A percentile compares a stretch with the other conserved stretches of the same genome.
phyloP scores from a whole-genome alignment of 1,140 invertebrate genomes.

The Orussus abietinus region DNA sequence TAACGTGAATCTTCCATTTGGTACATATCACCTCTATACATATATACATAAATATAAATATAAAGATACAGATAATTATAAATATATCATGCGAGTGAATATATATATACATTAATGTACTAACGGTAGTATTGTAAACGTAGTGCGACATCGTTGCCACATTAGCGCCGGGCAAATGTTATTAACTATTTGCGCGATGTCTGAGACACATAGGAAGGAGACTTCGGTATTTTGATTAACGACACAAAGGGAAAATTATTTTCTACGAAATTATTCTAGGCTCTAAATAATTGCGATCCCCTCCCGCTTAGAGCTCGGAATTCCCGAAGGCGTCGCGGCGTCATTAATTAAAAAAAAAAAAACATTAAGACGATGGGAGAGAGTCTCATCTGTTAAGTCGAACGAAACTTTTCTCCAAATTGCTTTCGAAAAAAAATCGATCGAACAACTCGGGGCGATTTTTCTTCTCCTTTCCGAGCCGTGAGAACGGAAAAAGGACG shows the following conservation, averaged over 20 bases:
- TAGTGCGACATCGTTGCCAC: neutral
- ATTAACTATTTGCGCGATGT: neutral
- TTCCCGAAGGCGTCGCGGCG: too few relatives aligned
- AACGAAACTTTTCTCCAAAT: too few relatives aligned
- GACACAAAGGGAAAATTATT: conserved; percentile 25
- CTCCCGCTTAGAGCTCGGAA: too few relatives aligned
- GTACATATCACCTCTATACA: conserved; percentile 50
- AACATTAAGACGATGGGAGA: too few relatives aligned
- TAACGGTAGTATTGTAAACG: conserved; percentile 8
- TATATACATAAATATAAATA: conserved; percentile 18
- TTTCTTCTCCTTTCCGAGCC: too few relatives aligned
- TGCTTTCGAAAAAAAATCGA: too few relatives aligned
- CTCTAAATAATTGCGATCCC: too few relatives aligned
- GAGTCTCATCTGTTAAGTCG: too few relatives aligned
- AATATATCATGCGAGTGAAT: conserved; percentile 6
- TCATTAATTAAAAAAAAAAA: too few relatives aligned
- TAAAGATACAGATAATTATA: conserved; percentile 21
- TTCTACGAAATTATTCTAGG: conserved; percentile 24
- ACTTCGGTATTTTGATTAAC: conserved; percentile 27
- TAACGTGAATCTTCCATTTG: conserved; percentile 53
- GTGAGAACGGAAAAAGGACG: too few relatives aligned
- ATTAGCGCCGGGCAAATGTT: too few relatives aligned
- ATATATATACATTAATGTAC: conserved; percentile 18
- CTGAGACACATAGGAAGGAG: neutral
- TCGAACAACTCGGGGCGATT: too few relatives aligned